These are phyloP conservation scores for Latrodectus elegans DNA, from an alignment of 2,888 invertebrate species.

Conservation along the genomic window DNA sequence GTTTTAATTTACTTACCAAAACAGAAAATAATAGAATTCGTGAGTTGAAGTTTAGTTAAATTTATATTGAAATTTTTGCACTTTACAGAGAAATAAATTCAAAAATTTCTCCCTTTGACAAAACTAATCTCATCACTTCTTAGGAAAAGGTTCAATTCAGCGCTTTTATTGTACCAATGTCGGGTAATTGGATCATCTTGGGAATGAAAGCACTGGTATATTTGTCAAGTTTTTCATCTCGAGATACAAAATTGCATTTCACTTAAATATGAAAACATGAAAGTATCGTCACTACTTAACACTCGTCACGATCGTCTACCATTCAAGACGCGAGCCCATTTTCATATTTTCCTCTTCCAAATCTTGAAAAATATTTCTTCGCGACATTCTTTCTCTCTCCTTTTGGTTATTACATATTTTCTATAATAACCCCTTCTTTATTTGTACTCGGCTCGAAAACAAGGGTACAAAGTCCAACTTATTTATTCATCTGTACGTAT, in stretches of 20 bases:
- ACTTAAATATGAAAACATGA: slow-evolving; percentile 3
- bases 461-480: background rate
- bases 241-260: background rate
- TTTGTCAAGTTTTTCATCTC: background rate
- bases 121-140: background rate
- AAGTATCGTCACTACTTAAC: background rate
- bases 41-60: too few relatives aligned
- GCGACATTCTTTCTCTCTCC: too few relatives aligned
- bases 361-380: background rate
- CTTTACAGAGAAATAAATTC: too few relatives aligned
- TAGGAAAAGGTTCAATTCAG: background rate
- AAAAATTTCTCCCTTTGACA: background rate
- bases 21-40: too few relatives aligned
- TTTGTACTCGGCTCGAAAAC: slow-evolving; percentile 1
- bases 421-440: slow-evolving; percentile 1
- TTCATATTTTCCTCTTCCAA: background rate
- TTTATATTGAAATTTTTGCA: too few relatives aligned
- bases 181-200: background rate
- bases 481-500: background rate
- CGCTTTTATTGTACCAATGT: background rate
- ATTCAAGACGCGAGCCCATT: background rate
- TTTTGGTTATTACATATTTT: background rate
- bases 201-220: background rate
- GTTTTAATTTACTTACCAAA: too few relatives aligned
- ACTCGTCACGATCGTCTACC: background rate